Base-by-base conservation (phyloP, 2,113 vertebrate species). In the Chloropsis hardwickii region DNA sequence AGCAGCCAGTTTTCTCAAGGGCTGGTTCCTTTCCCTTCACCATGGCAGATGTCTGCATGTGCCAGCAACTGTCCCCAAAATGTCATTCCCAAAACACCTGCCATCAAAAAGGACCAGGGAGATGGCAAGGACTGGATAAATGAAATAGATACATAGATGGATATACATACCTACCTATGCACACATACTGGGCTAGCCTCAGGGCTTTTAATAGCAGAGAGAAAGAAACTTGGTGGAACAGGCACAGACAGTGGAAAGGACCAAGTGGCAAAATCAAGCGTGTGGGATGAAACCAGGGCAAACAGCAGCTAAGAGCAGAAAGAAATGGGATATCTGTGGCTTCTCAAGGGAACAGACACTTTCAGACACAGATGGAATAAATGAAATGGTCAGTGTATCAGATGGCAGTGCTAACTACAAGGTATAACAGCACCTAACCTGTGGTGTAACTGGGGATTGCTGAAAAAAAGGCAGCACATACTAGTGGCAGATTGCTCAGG, bases 371-470 rank as follows among this genome's bases (percentile, higher is more conserved):
- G 8, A 16, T 15, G 35, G 51, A 53, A 45, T 73, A 61, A 47
- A 42, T 29, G 8, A 66, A 66, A 39, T 19, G 6, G 14, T 24
- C 53, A 31, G 24, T 28, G 23, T 47, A 44, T 50, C 33, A 73
- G 67, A 40, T 28, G 10, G 51, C 21, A 73, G 7, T 35, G 39
- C 11, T 23, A 73, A 14, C n/a, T 33, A 25, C 25, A 66, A 53
- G 42, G 85, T 51, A 22, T 12, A 64, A 29, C 15, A 81, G 35
- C 35, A 35, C 10, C 71, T 66, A 58, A 58, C 6, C 35, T 58
- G 20, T 11, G 19, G 19, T 56, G 64, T 35, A 60, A 0, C 7
- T 23, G 61, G n/a, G 0, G 3, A 31, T 28, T 17, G 16, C 10
- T 39, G 12, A 18, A 76, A 69, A 62, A 60, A 65, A 16, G 4